A percentile compares a stretch with the other conserved stretches of the same genome.
phyloP scores from a whole-genome alignment of 2,888 invertebrate species.

The Eudemis profundana region DNA sequence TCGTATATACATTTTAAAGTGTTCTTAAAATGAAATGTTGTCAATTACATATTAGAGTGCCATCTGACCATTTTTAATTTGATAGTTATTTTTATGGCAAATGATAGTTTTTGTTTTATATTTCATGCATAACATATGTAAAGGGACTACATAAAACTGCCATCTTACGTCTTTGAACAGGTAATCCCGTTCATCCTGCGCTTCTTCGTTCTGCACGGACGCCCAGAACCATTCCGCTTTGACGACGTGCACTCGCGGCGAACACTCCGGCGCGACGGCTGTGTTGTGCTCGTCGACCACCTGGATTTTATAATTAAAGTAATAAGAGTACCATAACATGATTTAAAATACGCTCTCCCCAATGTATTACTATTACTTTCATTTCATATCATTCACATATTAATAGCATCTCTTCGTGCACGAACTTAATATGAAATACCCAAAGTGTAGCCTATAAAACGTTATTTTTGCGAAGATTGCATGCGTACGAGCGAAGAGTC shows the following conservation, averaged over 20 bases:
- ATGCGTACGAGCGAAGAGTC: conserved; percentile 65
- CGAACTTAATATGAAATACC: conserved; percentile 48
- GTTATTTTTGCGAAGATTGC: conserved; percentile 53
- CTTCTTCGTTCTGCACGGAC: conserved; percentile 97
- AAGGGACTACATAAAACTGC: too few species aligned
- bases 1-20: too few species aligned
- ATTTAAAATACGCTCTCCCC: not conserved
- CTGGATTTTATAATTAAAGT: conserved; percentile 75
- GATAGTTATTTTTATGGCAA: too few species aligned
- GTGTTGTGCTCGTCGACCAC: conserved; percentile 94
- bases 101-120: too few species aligned
- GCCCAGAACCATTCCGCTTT: conserved; percentile 99
- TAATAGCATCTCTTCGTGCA: conserved; percentile 53
- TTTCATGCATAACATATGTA: too few species aligned
- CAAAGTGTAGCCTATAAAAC: conserved; percentile 41
- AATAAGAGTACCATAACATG: not conserved
- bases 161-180: conserved; percentile 92
- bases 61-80: too few species aligned
- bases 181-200: conserved; percentile 96
- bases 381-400: conserved; percentile 31
- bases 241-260: conserved; percentile 90
- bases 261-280: conserved; percentile 89
- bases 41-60: too few species aligned
- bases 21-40: too few species aligned
- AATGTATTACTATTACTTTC: not conserved